A percentile compares a stretch with the other conserved stretches of the same genome.
Conservation (phyloP, 2,113 vertebrate genomes). For the Lepidothrix coronata region DNA sequence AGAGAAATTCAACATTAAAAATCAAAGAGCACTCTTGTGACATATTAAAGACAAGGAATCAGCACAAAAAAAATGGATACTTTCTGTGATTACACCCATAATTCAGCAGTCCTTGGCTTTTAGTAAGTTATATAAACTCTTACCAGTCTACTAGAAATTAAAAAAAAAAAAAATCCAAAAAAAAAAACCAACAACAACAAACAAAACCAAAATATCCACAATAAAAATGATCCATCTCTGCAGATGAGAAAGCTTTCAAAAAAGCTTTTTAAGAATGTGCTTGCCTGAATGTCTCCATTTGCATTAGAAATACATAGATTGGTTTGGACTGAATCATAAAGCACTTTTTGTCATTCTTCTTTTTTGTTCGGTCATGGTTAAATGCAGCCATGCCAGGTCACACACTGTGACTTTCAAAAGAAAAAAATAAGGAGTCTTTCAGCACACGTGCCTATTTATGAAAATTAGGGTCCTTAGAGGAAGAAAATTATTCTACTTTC, state of each 20-base stretch:
- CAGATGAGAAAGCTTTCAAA: background rate
- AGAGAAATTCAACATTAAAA: background rate
- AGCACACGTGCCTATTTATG: background rate
- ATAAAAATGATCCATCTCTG: background rate
- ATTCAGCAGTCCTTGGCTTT: background rate
- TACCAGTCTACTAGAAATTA: background rate
- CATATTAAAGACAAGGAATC: background rate
- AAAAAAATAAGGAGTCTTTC: background rate
- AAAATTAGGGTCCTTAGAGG: background rate
- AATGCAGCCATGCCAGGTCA: background rate
- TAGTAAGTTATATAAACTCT: background rate
- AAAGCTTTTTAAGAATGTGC: background rate
- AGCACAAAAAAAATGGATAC: background rate
- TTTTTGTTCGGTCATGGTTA: background rate
- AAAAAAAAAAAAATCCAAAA: background rate
- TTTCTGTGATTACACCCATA: background rate
- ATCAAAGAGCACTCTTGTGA: background rate
- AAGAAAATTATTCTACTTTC: background rate
- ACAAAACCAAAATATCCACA: background rate
- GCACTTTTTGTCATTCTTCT: background rate
- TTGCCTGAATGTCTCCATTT: slow-evolving; percentile 15
- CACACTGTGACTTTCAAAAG: background rate
- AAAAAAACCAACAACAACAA: background rate
- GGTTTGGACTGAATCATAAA: background rate
- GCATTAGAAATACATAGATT: slow-evolving; percentile 41